These are phyloP conservation scores for Rotaria sp. DNA, from an alignment of 2,888 invertebrate genomes.

Conservation along the genomic window DNA sequence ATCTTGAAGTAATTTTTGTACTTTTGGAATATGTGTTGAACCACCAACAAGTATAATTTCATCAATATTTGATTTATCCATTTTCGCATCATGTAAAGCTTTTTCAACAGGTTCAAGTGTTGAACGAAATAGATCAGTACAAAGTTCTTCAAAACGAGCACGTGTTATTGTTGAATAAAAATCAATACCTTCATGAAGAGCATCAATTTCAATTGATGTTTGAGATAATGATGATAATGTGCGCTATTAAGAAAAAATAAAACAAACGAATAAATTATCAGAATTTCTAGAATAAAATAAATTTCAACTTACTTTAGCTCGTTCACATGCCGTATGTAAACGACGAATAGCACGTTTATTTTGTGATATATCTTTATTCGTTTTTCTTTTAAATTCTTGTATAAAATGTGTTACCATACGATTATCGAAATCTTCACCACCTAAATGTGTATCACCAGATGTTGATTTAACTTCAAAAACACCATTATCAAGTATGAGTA, in stretches of 20 bases:
- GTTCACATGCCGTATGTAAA: constrained; percentile 77
- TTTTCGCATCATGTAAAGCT: constrained; percentile 84
- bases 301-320: constrained; percentile 57
- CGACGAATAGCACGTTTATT: constrained; percentile 85
- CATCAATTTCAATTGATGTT: constrained; percentile 78
- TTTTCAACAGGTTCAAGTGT: constrained; percentile 96
- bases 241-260: constrained; percentile 46
- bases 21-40: constrained; percentile 92
- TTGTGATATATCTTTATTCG: constrained; percentile 54
- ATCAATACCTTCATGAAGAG: constrained; percentile 85
- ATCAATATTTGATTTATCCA: constrained; percentile 74
- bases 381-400: constrained; percentile 54
- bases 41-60: constrained; percentile 72
- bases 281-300: not conserved
- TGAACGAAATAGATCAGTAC: constrained; percentile 85
- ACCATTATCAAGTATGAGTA: constrained; percentile 86
- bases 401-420: constrained; percentile 55
- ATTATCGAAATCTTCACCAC: too few relatives aligned
- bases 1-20: constrained; percentile 81
- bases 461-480: constrained; percentile 87
- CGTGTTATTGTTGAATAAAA: constrained; percentile 89
- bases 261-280: not conserved
- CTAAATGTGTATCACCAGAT: constrained; percentile 85
- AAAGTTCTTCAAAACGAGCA: constrained; percentile 91
- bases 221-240: constrained; percentile 60